Evolutionary conservation across 2,888 invertebrate genomes (phyloP).

Genomic region (Campopleginae sp.): DNA sequence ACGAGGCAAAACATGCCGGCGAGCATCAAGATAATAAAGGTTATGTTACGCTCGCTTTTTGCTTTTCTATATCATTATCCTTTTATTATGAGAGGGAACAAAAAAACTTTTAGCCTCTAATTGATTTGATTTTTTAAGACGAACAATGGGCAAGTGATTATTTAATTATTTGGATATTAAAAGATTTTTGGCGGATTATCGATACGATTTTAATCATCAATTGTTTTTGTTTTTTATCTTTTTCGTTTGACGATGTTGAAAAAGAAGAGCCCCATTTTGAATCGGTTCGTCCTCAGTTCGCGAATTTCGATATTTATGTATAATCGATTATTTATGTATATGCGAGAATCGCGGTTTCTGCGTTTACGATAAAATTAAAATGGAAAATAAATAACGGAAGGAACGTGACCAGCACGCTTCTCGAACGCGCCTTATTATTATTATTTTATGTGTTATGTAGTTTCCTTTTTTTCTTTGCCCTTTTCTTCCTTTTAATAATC

Average conservation of each 20-base stretch:
- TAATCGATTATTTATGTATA: constrained; percentile 5
- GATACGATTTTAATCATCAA: constrained; percentile 30
- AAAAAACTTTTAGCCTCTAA: neutral
- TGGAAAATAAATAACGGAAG: constrained; percentile 45
- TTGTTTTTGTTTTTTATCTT: constrained; percentile 5
- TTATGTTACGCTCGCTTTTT: neutral
- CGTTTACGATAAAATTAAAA: constrained; percentile 26
- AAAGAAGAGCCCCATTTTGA: constrained; percentile 20
- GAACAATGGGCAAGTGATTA: neutral
- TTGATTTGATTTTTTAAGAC: neutral
- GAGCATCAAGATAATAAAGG: neutral
- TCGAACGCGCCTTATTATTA: constrained; percentile 44
- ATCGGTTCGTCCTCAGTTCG: constrained; percentile 5
- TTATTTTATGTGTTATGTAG: constrained; percentile 2
- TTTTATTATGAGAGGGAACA: neutral
- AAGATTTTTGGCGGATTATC: neutral
- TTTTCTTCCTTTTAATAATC: neutral
- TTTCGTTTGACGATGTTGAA: neutral
- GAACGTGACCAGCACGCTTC: constrained; percentile 75
- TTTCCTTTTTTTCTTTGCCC: constrained; percentile 18
- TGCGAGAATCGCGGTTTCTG: constrained; percentile 35
- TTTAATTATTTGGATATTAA: neutral
- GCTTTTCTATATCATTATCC: neutral
- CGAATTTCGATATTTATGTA: constrained; percentile 2
- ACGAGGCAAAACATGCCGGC: neutral